Evolutionary conservation across 2,113 vertebrate genomes (phyloP).

Genomic region (Microtus montanus): DNA sequence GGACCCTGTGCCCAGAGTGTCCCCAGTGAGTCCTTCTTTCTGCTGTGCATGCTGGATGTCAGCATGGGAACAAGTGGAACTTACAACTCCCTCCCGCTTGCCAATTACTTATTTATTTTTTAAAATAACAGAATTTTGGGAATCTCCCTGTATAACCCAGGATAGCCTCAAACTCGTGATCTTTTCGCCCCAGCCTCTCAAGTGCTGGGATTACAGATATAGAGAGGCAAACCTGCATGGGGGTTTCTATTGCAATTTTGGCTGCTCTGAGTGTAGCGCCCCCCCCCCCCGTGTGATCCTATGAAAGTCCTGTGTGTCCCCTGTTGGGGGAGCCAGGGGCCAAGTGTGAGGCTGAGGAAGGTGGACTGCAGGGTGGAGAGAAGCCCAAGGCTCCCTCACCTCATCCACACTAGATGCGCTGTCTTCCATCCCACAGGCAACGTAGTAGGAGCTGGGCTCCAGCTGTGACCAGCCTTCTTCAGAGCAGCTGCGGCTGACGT

Average conservation of each 20-base stretch:
- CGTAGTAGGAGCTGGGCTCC: constrained; percentile 86
- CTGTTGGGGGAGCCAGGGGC: background rate
- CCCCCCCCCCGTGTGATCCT: background rate
- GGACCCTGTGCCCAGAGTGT: background rate
- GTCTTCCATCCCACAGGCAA: constrained; percentile 90
- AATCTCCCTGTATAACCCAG: background rate
- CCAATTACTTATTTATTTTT: background rate
- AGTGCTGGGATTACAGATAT: background rate
- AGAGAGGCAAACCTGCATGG: background rate
- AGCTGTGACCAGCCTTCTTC: constrained; percentile 91
- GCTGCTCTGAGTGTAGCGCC: background rate
- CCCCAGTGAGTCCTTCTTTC: background rate
- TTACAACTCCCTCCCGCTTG: background rate
- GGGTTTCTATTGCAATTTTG: background rate
- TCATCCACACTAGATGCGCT: constrained; percentile 85
- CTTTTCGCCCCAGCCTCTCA: background rate
- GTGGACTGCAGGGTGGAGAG: background rate
- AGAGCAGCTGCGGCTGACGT: constrained; percentile 94
- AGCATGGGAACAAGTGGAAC: background rate
- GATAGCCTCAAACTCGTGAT: background rate
- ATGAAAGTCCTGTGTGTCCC: background rate
- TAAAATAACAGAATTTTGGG: background rate
- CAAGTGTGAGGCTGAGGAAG: background rate
- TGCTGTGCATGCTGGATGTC: background rate
- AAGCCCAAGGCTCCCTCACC: constrained; percentile 80